Percentiles rank a stretch among this genome's conserved stretches.
These are phyloP conservation scores for Gymnogyps californianus DNA, from an alignment of 2,113 vertebrate genomes.

Conservation along the genomic window DNA sequence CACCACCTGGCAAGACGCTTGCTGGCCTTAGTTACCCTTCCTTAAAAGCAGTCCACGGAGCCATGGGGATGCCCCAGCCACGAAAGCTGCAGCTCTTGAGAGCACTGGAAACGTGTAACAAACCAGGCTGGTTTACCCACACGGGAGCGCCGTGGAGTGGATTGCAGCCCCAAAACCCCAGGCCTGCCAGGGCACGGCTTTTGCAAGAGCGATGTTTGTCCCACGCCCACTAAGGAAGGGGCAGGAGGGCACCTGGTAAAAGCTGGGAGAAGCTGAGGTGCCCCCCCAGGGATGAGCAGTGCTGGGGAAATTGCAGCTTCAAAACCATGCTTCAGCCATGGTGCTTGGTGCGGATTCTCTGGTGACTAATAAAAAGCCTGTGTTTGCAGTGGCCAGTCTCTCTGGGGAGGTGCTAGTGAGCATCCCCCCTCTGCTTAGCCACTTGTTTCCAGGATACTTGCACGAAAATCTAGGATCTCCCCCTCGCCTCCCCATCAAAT, in stretches of 20 bases:
- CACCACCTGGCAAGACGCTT: not conserved
- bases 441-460: not conserved
- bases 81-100: not conserved
- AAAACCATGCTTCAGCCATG: not conserved
- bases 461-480: not conserved
- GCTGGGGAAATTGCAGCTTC: not conserved
- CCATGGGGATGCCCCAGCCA: not conserved
- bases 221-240: not conserved
- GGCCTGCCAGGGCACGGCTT: fast-evolving
- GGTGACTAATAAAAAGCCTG: not conserved
- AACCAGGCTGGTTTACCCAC: not conserved
- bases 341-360: not conserved
- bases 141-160: not conserved
- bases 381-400: not conserved
- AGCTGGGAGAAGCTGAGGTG: not conserved
- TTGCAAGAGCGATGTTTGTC: not conserved
- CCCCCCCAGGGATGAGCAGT: not conserved
- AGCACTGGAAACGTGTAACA: not conserved
- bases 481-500: not conserved
- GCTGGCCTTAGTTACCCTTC: not conserved
- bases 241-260: not conserved
- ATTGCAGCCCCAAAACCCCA: not conserved
- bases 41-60: not conserved
- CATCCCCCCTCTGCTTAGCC: not conserved
- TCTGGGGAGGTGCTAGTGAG: not conserved